Conservation (phyloP, 2,797 vertebrate genomes). For the Microtus californicus region DNA sequence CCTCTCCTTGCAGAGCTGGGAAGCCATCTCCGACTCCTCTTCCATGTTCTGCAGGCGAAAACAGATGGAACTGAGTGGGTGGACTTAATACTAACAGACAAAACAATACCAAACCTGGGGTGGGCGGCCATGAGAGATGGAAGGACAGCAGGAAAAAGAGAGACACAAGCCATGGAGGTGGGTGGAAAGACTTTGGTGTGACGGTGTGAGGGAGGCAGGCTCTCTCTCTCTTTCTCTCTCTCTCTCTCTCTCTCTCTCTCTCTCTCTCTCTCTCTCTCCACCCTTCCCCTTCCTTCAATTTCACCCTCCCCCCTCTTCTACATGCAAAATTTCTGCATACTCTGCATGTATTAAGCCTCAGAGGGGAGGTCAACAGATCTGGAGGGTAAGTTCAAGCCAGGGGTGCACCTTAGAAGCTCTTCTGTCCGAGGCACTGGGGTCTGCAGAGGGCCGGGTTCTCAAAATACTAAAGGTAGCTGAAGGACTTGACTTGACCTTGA, state of each 20-base stretch:
- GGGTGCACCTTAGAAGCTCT: background rate
- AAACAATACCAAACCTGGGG: background rate
- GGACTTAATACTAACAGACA: background rate
- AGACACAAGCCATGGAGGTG: background rate
- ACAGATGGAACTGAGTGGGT: background rate
- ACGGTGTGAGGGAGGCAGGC: no score
- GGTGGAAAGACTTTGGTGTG: background rate
- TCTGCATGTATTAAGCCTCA: background rate
- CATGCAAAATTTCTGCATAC: background rate
- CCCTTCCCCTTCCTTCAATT: no score
- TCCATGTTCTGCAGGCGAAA: slow-evolving; percentile 35
- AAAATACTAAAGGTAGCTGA: background rate
- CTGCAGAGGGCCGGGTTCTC: background rate
- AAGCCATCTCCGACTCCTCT: background rate
- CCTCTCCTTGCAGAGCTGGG: slow-evolving; percentile 15
- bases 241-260: no score
- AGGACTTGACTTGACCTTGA: background rate
- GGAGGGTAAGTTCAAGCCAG: background rate
- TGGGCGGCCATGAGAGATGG: background rate
- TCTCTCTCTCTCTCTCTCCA: accelerated
- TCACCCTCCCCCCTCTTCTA: background rate
- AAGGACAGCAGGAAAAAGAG: background rate
- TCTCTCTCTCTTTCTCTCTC: no score
- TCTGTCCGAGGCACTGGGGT: background rate
- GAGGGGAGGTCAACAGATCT: slow-evolving; percentile 27